A percentile compares a stretch with the other conserved stretches of the same genome.
Evolutionary conservation across 92 coral and sea anemone species (phyloP).

Genomic region (Zoanthus sansibaricus): DNA sequence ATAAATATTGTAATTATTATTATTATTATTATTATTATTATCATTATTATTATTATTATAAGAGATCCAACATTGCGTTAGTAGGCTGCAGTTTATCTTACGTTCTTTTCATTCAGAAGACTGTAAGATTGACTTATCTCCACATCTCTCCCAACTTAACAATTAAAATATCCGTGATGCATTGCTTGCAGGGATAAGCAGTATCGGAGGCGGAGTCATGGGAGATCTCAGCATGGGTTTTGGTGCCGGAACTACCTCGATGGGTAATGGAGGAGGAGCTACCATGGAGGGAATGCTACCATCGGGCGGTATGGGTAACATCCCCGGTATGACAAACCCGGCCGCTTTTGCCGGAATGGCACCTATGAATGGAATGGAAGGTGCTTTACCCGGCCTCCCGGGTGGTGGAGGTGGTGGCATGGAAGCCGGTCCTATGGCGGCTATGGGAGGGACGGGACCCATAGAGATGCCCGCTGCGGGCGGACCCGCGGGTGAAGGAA

Average conservation of each 20-base stretch:
- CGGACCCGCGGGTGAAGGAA: conserved; percentile 70
- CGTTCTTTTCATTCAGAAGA: no score
- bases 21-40: no score
- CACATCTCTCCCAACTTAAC: no score
- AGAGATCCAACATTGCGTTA: no score
- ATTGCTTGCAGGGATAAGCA: conserved; percentile 24
- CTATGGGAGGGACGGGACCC: conserved; percentile 55
- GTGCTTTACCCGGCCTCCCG: conserved; percentile 20
- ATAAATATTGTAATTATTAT: no score
- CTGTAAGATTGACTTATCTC: no score
- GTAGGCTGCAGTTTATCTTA: no score
- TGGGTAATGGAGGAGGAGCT: conserved; percentile 87
- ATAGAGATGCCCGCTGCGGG: conserved; percentile 71
- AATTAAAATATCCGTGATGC: no score
- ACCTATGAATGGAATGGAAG: conserved; percentile 49
- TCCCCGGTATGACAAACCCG: conserved; percentile 64
- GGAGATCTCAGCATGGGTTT: conserved; percentile 88
- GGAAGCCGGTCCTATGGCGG: conserved; percentile 21
- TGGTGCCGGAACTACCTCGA: conserved; percentile 84
- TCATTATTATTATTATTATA: no score
- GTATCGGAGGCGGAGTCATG: conserved; percentile 68
- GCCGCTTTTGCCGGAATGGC: conserved; percentile 43
- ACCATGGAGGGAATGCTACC: conserved; percentile 86
- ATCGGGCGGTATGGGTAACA: conserved; percentile 54
- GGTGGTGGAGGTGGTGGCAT: conserved; percentile 14